Conservation (phyloP, 2,888 invertebrate genomes). For the Apamea crenata region DNA sequence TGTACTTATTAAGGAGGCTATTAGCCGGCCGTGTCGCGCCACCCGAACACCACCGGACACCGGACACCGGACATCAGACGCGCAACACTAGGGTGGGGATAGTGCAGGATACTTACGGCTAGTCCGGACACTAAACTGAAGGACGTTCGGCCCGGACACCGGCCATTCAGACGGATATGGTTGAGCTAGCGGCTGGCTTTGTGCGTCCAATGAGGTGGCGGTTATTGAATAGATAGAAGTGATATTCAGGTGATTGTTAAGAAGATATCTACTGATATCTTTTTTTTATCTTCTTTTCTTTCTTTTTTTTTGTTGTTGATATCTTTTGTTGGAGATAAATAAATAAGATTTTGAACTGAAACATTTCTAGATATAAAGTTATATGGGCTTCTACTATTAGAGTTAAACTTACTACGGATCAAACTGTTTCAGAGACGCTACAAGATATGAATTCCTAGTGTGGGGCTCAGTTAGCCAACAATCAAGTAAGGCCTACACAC, state of each 20-base stretch:
- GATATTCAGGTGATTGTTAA: constrained; percentile 1
- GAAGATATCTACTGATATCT: too few species aligned
- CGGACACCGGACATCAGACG: constrained; percentile 13
- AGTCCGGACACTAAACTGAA: constrained; percentile 15
- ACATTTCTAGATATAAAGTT: background rate
- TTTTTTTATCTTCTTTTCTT: too few species aligned
- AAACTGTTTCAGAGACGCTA: background rate
- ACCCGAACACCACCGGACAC: constrained; percentile 46
- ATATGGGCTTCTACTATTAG: background rate
- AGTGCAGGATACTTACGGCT: constrained; percentile 16
- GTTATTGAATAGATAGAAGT: constrained; percentile 26
- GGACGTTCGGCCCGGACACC: background rate
- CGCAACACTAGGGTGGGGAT: constrained; percentile 13
- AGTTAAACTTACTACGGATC: background rate
- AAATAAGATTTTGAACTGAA: background rate
- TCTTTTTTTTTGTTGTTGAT: too few species aligned
- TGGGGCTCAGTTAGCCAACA: background rate
- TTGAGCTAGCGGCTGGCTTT: background rate
- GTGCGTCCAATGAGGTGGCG: constrained; percentile 13
- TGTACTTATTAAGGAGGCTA: constrained; percentile 56
- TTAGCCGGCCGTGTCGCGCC: constrained; percentile 30
- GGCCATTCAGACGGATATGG: background rate
- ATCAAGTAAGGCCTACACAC: constrained; percentile 1
- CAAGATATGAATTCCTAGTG: background rate
- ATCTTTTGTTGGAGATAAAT: too few species aligned